These are phyloP conservation scores for Ceramica pisi DNA, from an alignment of 2,888 invertebrate species.

Conservation along the genomic window DNA sequence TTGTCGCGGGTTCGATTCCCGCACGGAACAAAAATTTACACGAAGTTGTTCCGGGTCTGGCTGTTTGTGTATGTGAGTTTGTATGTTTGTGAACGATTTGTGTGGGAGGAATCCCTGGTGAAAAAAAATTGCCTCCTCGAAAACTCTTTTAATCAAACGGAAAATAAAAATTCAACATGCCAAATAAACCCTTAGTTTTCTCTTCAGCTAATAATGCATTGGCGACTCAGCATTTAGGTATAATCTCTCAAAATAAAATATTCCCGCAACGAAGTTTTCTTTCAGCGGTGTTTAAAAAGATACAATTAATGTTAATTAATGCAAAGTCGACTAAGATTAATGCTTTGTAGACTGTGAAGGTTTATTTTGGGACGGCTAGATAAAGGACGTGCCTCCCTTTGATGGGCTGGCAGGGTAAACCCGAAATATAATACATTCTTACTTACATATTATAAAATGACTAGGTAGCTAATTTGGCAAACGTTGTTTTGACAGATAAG, in stretches of 20 bases:
- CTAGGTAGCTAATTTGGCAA: too few species aligned
- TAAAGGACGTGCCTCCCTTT: constrained; percentile 34
- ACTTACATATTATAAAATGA: too few species aligned
- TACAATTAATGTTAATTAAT: constrained; percentile 70
- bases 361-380: constrained; percentile 47
- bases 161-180: neutral
- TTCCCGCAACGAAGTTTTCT: constrained; percentile 27
- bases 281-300: constrained; percentile 48
- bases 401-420: constrained; percentile 2
- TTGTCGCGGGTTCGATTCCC: too few species aligned
- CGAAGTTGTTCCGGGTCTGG: too few species aligned
- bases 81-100: too few species aligned
- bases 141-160: neutral
- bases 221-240: neutral
- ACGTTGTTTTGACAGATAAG: too few species aligned
- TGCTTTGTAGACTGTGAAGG: constrained; percentile 48
- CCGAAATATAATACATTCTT: constrained; percentile 10
- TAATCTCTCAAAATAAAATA: constrained; percentile 12
- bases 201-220: neutral
- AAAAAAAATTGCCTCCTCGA: neutral
- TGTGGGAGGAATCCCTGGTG: too few species aligned
- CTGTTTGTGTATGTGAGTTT: too few species aligned
- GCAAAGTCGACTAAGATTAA: constrained; percentile 65
- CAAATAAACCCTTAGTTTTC: neutral
- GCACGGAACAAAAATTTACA: too few species aligned